phyloP scores from a whole-genome alignment of 2,113 vertebrate genomes.

The Sander lucioperca region DNA sequence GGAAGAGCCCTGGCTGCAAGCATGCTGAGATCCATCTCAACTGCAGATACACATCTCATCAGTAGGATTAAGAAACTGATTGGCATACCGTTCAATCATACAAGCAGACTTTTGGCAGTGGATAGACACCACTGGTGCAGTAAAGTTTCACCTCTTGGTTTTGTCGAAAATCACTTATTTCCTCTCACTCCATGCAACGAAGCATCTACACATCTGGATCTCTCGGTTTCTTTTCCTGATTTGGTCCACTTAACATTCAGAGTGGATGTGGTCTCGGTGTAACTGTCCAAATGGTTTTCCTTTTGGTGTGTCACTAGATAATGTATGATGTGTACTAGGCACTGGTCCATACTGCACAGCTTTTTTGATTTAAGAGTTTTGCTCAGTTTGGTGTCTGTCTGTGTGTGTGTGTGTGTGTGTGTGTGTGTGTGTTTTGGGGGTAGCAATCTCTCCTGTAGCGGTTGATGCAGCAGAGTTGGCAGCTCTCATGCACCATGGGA shows the following conservation, averaged over 20 bases:
- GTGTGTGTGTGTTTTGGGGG: slow-evolving; percentile 1
- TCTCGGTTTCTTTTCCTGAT: neutral
- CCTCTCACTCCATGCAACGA: neutral
- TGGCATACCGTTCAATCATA: slow-evolving; percentile 28
- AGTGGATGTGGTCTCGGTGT: slow-evolving; percentile 1
- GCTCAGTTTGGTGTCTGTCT: slow-evolving; percentile 12
- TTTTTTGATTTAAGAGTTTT: slow-evolving; percentile 41
- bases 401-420: neutral
- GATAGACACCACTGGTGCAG: neutral
- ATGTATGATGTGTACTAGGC: slow-evolving; percentile 23
- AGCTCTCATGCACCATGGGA: slow-evolving; percentile 67
- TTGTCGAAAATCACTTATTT: slow-evolving; percentile 12
- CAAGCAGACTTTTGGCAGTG: slow-evolving; percentile 19
- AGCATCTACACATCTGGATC: slow-evolving; percentile 7
- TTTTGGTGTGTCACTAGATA: slow-evolving; percentile 18
- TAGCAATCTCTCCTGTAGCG: slow-evolving; percentile 47
- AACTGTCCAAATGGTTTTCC: slow-evolving; percentile 31
- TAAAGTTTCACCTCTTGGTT: neutral
- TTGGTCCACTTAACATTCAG: neutral
- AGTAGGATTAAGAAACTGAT: slow-evolving; percentile 50
- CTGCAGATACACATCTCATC: slow-evolving; percentile 57
- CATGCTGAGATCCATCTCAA: slow-evolving; percentile 30
- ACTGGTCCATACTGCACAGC: slow-evolving; percentile 21
- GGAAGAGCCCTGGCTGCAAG: slow-evolving; percentile 2
- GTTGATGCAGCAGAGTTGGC: slow-evolving; percentile 67